A percentile compares a stretch with the other conserved stretches of the same genome.
Evolutionary conservation across 2,113 vertebrate species (phyloP).

Genomic region (Phalacrocorax pelagicus): DNA sequence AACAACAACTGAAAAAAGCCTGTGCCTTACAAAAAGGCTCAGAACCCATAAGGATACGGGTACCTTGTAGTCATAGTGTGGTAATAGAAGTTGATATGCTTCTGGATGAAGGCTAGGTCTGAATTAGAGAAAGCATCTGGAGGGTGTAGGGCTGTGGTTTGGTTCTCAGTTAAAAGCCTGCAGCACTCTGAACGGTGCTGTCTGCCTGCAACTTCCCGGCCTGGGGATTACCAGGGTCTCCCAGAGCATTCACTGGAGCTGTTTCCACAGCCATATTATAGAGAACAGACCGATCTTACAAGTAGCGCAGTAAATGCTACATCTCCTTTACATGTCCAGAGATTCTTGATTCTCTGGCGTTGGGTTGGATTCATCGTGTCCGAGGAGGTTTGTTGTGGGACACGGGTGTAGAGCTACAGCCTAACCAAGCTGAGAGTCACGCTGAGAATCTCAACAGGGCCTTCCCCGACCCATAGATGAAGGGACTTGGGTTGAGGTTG

Average conservation of each 20-base stretch:
- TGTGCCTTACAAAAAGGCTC: neutral
- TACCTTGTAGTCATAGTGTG: neutral
- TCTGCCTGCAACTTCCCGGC: neutral
- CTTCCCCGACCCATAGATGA: neutral
- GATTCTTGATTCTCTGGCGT: rapidly evolving
- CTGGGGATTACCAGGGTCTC: neutral
- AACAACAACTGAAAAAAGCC: neutral
- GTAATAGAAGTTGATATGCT: neutral
- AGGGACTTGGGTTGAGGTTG: too few species aligned
- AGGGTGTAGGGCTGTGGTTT: neutral
- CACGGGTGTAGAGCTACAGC: neutral
- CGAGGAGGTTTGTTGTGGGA: neutral
- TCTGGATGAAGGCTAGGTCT: neutral
- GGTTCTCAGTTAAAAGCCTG: neutral
- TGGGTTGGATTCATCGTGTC: neutral
- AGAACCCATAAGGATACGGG: neutral
- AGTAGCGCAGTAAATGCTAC: neutral
- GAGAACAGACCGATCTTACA: rapidly evolving
- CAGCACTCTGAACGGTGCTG: too few species aligned
- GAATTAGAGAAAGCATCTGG: neutral
- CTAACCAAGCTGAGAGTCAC: too few species aligned
- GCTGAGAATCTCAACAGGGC: neutral
- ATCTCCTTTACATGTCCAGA: neutral
- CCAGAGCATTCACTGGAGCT: neutral
- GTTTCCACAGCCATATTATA: rapidly evolving